A percentile compares a stretch with the other conserved stretches of the same genome.
These are phyloP conservation scores for Phortica variegata DNA, from an alignment of 1,140 invertebrate species.

Conservation along the genomic window DNA sequence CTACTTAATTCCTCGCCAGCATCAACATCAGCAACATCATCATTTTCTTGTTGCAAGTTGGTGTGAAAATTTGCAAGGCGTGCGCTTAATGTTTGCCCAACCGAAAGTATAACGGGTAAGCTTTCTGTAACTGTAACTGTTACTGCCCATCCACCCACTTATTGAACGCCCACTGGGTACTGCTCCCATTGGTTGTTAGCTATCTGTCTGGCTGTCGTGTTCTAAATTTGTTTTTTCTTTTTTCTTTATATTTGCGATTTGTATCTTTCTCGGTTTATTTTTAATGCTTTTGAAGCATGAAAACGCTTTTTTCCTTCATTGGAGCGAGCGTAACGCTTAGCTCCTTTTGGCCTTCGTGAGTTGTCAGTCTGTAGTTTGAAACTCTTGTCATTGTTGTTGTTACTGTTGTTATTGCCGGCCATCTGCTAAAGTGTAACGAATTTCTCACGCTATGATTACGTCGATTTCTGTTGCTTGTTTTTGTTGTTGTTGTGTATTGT, in stretches of 20 bases:
- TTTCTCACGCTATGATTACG: slow-evolving; percentile 56
- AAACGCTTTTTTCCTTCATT: slow-evolving; percentile 51
- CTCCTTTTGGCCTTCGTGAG: slow-evolving; percentile 30
- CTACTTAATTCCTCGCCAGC: background rate
- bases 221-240: slow-evolving; percentile 1
- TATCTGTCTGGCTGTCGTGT: too few species aligned
- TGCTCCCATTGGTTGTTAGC: too few species aligned
- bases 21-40: background rate
- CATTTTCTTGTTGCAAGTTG: slow-evolving; percentile 30
- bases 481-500: slow-evolving; percentile 4
- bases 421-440: slow-evolving; percentile 51
- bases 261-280: slow-evolving; percentile 30
- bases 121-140: too few species aligned
- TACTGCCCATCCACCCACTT: background rate
- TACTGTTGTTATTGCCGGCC: slow-evolving; percentile 16
- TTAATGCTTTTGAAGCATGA: slow-evolving; percentile 53
- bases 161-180: too few species aligned
- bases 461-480: slow-evolving; percentile 39
- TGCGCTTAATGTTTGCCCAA: too few species aligned
- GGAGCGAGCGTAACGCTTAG: slow-evolving; percentile 11
- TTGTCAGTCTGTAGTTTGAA: too few species aligned
- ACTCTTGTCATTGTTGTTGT: slow-evolving; percentile 2
- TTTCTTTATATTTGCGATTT: slow-evolving; percentile 27
- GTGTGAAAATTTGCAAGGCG: slow-evolving; percentile 56
- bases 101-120: too few species aligned